Percentiles rank a stretch among this genome's conserved stretches.
Evolutionary conservation across 2,113 vertebrate species (phyloP).

Genomic region (Dolichallabes microphthalmus): DNA sequence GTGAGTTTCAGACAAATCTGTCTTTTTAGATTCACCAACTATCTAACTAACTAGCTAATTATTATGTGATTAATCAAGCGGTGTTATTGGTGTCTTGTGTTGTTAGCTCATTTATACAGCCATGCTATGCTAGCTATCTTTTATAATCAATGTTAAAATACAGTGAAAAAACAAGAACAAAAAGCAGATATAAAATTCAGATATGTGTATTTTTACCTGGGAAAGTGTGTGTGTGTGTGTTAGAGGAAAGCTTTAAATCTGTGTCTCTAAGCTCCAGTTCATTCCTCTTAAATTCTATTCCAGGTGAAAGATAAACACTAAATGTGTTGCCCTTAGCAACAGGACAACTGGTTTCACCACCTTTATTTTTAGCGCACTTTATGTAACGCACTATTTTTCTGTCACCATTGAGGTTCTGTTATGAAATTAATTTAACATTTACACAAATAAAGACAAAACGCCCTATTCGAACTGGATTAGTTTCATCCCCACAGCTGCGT

Average conservation of each 20-base stretch:
- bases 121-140: neutral
- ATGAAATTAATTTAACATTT: neutral
- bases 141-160: neutral
- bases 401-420: neutral
- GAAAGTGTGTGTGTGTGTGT: neutral
- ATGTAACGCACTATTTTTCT: neutral
- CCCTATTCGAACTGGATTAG: too few species aligned
- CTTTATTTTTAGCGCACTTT: neutral
- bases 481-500: too few species aligned
- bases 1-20: slow-evolving; percentile 62
- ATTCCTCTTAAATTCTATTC: neutral
- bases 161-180: neutral
- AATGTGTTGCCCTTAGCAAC: neutral
- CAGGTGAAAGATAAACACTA: neutral
- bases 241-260: neutral
- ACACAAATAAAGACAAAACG: too few species aligned
- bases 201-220: neutral
- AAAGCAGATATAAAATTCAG: too few species aligned
- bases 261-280: neutral
- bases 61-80: neutral
- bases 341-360: neutral
- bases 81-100: too few species aligned
- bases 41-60: neutral
- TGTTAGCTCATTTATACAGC: neutral
- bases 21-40: neutral